Percentiles rank a stretch among this genome's conserved stretches.
Conservation (phyloP, 2,888 invertebrate genomes). For the Eupithecia tripunctaria region DNA sequence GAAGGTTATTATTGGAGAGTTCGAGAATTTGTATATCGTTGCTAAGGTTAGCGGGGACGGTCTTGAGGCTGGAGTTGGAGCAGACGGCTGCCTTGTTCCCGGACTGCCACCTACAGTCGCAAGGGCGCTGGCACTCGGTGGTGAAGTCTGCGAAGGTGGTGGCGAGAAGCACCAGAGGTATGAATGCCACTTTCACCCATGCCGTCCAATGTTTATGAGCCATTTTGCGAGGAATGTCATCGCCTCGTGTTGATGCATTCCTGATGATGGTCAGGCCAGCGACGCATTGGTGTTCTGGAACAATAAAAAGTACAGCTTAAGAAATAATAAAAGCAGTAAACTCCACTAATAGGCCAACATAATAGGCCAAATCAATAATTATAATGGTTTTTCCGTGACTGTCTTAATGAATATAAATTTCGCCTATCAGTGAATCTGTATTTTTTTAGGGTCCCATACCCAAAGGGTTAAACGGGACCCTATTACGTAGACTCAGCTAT, state of each 20-base stretch:
- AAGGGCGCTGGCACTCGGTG: conserved; percentile 87
- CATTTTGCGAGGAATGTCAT: conserved; percentile 81
- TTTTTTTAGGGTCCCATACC: too few relatives aligned
- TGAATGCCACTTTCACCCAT: conserved; percentile 75
- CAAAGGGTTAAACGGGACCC: too few relatives aligned
- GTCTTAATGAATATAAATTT: too few relatives aligned
- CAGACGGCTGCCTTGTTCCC: conserved; percentile 95
- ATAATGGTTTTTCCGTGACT: too few relatives aligned
- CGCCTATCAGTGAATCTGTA: too few relatives aligned
- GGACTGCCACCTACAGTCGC: conserved; percentile 94
- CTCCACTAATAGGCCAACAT: background rate
- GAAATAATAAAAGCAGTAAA: background rate
- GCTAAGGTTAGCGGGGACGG: conserved; percentile 90
- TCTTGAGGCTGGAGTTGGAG: conserved; percentile 86
- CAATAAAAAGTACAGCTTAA: conserved; percentile 50
- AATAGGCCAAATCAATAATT: too few relatives aligned
- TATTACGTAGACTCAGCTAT: too few relatives aligned
- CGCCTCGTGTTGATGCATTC: conserved; percentile 77
- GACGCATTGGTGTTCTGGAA: conserved; percentile 77
- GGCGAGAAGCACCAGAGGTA: conserved; percentile 64
- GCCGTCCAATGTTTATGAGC: conserved; percentile 79
- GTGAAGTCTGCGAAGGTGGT: conserved; percentile 82
- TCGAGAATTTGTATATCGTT: conserved; percentile 89
- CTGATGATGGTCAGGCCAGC: conserved; percentile 58
- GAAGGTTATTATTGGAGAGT: conserved; percentile 88